phyloP scores from a whole-genome alignment of 1,140 invertebrate species.

The Leptoteleia sp. region DNA sequence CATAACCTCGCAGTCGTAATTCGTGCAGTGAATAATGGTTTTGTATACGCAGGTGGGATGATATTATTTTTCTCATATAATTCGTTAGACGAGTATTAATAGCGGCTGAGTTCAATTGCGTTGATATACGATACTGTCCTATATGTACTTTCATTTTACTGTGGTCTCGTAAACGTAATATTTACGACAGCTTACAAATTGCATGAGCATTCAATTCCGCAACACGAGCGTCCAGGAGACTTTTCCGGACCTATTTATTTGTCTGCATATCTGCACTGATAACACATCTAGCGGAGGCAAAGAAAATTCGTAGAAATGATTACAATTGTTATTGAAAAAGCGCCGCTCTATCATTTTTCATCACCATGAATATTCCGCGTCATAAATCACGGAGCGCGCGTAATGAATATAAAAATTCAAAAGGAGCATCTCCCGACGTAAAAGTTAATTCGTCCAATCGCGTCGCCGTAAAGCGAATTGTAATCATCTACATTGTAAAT shows the following conservation, averaged over 20 bases:
- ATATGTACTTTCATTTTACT: conserved; percentile 63
- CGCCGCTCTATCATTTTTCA: conserved; percentile 40
- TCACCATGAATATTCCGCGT: conserved; percentile 33
- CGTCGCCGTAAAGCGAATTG: conserved; percentile 3
- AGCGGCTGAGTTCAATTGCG: conserved; percentile 54
- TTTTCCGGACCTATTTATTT: no score
- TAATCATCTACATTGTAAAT: conserved; percentile 50
- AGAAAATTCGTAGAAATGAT: conserved; percentile 62
- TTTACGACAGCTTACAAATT: conserved; percentile 67
- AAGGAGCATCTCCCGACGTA: conserved; percentile 5
- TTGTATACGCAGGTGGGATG: conserved; percentile 21
- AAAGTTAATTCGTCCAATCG: conserved; percentile 23
- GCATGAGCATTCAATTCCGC: no score
- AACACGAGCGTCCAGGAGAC: no score
- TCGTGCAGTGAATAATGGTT: conserved; percentile 17
- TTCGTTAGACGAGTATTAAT: conserved; percentile 63
- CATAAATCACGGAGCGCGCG: conserved; percentile 36
- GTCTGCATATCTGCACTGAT: no score
- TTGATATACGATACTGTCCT: conserved; percentile 62
- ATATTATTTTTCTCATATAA: conserved; percentile 59
- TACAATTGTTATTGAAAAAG: conserved; percentile 61
- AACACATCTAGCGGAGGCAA: no score
- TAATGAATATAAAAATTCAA: conserved; percentile 17
- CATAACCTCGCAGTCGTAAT: conserved; percentile 29
- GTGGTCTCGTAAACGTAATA: conserved; percentile 66